Conservation (phyloP, 1,140 invertebrate genomes). For the Camponotus floridanus region DNA sequence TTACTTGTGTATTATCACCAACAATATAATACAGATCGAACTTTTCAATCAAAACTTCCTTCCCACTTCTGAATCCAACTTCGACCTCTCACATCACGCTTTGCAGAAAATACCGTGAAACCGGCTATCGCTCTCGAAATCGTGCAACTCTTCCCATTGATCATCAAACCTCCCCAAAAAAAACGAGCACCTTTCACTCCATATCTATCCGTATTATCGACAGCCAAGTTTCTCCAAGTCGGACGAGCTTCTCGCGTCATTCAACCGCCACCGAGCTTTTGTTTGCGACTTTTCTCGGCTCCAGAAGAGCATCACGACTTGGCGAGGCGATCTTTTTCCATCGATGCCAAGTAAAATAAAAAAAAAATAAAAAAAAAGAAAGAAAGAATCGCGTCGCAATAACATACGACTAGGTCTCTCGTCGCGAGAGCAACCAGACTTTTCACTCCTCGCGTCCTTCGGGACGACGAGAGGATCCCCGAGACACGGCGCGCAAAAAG, state of each 20-base stretch:
- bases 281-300: constrained; percentile 20
- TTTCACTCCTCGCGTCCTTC: background rate
- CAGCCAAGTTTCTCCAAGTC: constrained; percentile 35
- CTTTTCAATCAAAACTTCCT: constrained; percentile 34
- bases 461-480: background rate
- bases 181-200: constrained; percentile 30
- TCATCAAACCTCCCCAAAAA: constrained; percentile 18
- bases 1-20: background rate
- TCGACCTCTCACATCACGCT: background rate
- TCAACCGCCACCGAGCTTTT: constrained; percentile 14
- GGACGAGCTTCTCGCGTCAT: background rate
- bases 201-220: constrained; percentile 41
- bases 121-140: background rate
- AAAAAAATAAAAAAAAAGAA: background rate
- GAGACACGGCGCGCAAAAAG: background rate
- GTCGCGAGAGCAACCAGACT: constrained; percentile 7
- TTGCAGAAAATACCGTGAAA: background rate
- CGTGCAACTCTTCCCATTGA: constrained; percentile 11
- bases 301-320: background rate
- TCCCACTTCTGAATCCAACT: constrained; percentile 3
- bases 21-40: background rate
- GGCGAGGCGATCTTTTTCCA: background rate
- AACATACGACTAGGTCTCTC: background rate
- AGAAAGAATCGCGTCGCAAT: background rate
- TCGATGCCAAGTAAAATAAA: background rate